These are phyloP conservation scores for Sula dactylatra DNA, from an alignment of 2,113 vertebrate genomes.

Conservation along the genomic window DNA sequence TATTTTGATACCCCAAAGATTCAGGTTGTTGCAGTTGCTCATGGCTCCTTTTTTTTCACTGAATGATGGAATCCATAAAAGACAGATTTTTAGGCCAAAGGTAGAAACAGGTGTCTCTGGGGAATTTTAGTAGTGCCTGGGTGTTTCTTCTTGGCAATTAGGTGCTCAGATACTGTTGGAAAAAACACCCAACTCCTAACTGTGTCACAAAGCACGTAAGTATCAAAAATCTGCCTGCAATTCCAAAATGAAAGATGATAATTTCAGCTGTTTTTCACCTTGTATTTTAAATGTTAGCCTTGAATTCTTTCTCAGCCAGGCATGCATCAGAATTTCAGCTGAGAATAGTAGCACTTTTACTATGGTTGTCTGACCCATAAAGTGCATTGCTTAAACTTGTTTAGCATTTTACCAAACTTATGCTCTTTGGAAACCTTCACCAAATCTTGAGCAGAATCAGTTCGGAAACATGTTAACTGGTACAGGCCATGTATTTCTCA, in stretches of 20 bases:
- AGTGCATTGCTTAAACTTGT: background rate
- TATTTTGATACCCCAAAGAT: background rate
- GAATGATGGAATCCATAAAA: background rate
- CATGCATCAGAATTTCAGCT: background rate
- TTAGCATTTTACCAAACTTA: background rate
- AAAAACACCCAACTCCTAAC: background rate
- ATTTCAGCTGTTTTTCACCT: background rate
- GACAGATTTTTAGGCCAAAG: background rate
- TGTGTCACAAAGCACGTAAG: accelerated
- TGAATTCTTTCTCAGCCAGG: background rate
- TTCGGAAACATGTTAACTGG: background rate
- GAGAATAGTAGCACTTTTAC: background rate
- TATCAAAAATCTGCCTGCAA: background rate
- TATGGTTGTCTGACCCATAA: background rate
- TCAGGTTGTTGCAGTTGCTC: background rate
- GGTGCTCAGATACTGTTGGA: background rate
- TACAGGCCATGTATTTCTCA: background rate
- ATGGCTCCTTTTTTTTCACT: background rate
- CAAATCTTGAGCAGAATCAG: background rate
- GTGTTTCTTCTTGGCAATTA: background rate
- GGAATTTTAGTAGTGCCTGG: background rate
- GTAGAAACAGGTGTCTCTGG: background rate
- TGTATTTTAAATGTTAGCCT: background rate
- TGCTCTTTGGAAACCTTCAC: background rate
- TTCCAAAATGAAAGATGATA: background rate